Base-by-base conservation (phyloP, 2,797 vertebrate species). In the Thamnophis elegans region DNA sequence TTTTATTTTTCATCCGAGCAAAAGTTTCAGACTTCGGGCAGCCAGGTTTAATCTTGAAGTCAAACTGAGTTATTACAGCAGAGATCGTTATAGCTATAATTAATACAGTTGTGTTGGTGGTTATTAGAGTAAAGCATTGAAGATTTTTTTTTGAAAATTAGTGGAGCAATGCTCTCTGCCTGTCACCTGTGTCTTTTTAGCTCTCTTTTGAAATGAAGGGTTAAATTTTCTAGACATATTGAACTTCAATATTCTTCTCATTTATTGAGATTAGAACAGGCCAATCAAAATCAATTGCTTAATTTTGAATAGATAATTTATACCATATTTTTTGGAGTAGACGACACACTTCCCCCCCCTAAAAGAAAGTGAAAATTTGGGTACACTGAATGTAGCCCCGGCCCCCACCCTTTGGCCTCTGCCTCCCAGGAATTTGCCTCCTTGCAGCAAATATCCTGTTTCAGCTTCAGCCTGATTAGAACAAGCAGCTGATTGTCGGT, bases 41-140 rank as follows among this genome's bases (percentile, higher is more conserved):
- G 28, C 16, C 26, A 28, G 18, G 28, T 60, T 89, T 89, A 25
- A 28, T 68, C 4, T 36, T 18, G 18, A 82, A 90, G 68, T 5
- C 4, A 12, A 54, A 85, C 1, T 59, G 10, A 12, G 16, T 20
- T 58, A 26, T 56, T 54, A 55, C 22, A 20, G 51, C n/a, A 54
- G 65, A 22, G 51, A 65, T 32, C 54, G 13, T 36, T 89, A 25
- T 1, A 20, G 58, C 28, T n/a, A 36, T 12, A 89, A 68, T 87
- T 32, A 56, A 56, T 94, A 85, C 62, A 12, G 86, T 3, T 55
- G 20, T 68, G 0, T 14, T 53, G 51, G 28, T 68, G 60, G 22
- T 54, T 20, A 59, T 90, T 5, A 89, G 93, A 95, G 90, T 82
- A 91, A 93, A 93, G 54, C 5, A 59, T 13, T 26, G 14, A 88